Conservation (phyloP, 2,113 vertebrate species). For the Dasyornis broadbenti region DNA sequence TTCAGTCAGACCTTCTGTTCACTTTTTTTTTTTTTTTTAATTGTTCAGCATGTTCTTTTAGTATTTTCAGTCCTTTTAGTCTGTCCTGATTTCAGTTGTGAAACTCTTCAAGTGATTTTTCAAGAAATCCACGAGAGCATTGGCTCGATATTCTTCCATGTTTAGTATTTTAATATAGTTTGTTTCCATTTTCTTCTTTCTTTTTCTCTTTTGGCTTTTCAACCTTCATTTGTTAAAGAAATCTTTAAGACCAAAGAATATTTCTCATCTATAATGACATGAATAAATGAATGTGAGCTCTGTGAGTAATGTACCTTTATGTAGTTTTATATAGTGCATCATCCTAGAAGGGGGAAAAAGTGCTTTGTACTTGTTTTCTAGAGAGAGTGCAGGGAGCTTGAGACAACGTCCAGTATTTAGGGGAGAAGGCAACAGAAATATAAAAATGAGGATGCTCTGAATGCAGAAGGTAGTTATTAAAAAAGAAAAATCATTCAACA, state of each 20-base stretch:
- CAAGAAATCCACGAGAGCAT: background rate
- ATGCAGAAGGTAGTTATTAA: background rate
- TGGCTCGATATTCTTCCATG: background rate
- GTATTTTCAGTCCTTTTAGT: background rate
- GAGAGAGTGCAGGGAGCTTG: background rate
- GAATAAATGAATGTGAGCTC: background rate
- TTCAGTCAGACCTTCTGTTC: background rate
- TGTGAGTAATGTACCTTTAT: constrained; percentile 24
- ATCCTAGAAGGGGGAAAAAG: background rate
- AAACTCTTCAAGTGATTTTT: constrained; percentile 13
- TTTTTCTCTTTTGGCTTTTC: background rate
- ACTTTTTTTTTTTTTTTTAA: background rate
- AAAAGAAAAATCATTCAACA: background rate
- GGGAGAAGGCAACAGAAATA: background rate
- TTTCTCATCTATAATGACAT: background rate
- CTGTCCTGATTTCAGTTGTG: background rate
- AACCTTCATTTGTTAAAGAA: background rate
- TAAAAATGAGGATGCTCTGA: background rate
- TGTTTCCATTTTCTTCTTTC: background rate
- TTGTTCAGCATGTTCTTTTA: background rate
- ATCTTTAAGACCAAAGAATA: background rate
- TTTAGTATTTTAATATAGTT: background rate
- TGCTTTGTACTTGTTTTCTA: background rate
- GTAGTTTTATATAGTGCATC: background rate
- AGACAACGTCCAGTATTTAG: background rate